Evolutionary conservation across 2,113 vertebrate species (phyloP), one percentile per base, ranked within the genome.

Genomic region (Sander lucioperca): DNA sequence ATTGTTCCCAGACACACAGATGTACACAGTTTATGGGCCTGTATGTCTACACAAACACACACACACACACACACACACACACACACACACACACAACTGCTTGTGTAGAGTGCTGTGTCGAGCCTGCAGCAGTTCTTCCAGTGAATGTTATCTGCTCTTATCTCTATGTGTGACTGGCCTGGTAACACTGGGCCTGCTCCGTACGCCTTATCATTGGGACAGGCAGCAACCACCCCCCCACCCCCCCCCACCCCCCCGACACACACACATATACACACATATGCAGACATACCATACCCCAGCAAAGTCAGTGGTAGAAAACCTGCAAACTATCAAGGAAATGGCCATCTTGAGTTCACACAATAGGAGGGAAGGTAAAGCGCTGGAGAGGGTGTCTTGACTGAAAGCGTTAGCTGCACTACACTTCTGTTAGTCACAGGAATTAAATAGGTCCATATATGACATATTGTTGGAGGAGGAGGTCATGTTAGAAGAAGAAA

Each of bases 121-220:
- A 86, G 87, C 90, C 90, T 88, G 85, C 91, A 92, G 93, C 93
- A 80, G 74, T 90, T 91, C 86, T 90, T 86, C 87, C 89, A 84
- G 64, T 94, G 92, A 95, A 94, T 95, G 85, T 92, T 95, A 94
- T 95, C 94, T 91, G 79, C 68, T 86, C 88, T 95, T 95, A 95
- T 95, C 94, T 92, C 62, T 84, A 70, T 87, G 88, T 94, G 93
- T 89, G 92, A 94, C 91, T 91, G 89, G 90, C 92, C 93, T 84
- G 91, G 90, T 87, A 93, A 93, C 94, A 94, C 90, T 91, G 87
- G 89, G 87, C 58, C 82, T 86, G 89, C 89, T 92, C 88, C 89
- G 84, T 83, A 11, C 12, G 54, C 72, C 91, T 91, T 94, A 95
- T 95, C 94, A 85, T 90, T 56, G 59, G 85, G 82, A 86, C 82